Evolutionary conservation across 2,888 invertebrate genomes (phyloP), one percentile per base, ranked within the genome.

Genomic region (Netelia melanura): DNA sequence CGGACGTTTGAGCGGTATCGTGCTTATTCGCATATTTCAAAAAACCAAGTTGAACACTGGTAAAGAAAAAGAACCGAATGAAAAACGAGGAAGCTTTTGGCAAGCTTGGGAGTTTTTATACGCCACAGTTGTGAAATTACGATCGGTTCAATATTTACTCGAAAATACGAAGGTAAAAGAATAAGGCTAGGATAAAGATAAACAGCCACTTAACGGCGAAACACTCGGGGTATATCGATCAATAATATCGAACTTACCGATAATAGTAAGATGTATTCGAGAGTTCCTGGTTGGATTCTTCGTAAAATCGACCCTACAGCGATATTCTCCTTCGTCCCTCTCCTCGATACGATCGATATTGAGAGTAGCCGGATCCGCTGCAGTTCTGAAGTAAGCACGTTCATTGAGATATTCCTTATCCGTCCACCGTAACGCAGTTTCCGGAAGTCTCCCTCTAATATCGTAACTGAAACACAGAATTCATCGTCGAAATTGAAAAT

Each of bases 271-370:
- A 87, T 96, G 95, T 86, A 97, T 96, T 90, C 96, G 96, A 84
- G 96, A 96, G 93, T 97, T 97, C 87, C 96, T 96, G 10, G 97
- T 97, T 0, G 97, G 97, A 8, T 97, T 97, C 88, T 96, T 96
- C 90, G 96, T 95, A 94, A 97, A 97, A 94, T 98, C 97, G 70
- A 97, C 97, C 81, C 97, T 94, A 93, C 98, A 98, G 84, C 97
- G 95, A 94, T 97, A 97, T 88, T 97, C 95, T 8, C 97, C 97
- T 74, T 96, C 96, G 92, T 98, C 97, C 21, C 95, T 94, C 88
- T 95, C 95, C 85, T 94, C 94, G 81, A 97, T 94, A 88, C 95
- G 95, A 91, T 96, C 96, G 79, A 97, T 95, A 88, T 96, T 96
- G 77, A 97, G 94, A 48, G 96, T 95, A 6, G 97, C 96, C 0